Percentiles rank a stretch among this genome's conserved stretches.
Evolutionary conservation across 2,113 vertebrate genomes (phyloP).

Genomic region (Phodopus roborovskii): DNA sequence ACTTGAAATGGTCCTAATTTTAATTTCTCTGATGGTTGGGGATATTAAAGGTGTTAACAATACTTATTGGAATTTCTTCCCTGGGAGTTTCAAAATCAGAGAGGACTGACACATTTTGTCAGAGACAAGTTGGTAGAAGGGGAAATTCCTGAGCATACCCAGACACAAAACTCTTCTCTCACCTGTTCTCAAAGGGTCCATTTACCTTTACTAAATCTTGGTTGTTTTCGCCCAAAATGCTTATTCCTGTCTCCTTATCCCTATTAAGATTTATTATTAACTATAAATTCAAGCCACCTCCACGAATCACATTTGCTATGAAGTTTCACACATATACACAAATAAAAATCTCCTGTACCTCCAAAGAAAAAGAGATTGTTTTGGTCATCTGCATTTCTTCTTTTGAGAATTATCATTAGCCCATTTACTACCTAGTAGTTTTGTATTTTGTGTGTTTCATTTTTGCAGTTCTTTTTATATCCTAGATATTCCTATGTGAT

Average conservation of each 20-base stretch:
- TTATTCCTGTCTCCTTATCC: neutral
- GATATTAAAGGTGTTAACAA: neutral
- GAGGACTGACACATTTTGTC: neutral
- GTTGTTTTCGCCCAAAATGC: neutral
- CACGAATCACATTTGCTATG: neutral
- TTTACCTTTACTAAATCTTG: neutral
- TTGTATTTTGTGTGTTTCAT: neutral
- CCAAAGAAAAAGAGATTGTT: neutral
- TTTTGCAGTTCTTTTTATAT: neutral
- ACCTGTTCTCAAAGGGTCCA: neutral
- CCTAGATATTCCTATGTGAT: neutral
- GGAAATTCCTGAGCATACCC: neutral
- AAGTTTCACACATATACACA: neutral
- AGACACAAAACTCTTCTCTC: neutral
- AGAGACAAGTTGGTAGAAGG: neutral
- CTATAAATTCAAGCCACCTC: constrained; percentile 39
- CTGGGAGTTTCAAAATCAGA: neutral
- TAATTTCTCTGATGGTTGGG: neutral
- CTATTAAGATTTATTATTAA: constrained; percentile 14
- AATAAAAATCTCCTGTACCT: neutral
- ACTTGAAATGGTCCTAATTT: neutral
- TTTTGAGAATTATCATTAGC: neutral
- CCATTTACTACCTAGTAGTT: neutral
- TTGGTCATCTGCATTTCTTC: neutral
- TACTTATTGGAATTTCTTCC: neutral